These are phyloP conservation scores for Aphelinus certus DNA, from an alignment of 1,140 invertebrate species.

Conservation along the genomic window DNA sequence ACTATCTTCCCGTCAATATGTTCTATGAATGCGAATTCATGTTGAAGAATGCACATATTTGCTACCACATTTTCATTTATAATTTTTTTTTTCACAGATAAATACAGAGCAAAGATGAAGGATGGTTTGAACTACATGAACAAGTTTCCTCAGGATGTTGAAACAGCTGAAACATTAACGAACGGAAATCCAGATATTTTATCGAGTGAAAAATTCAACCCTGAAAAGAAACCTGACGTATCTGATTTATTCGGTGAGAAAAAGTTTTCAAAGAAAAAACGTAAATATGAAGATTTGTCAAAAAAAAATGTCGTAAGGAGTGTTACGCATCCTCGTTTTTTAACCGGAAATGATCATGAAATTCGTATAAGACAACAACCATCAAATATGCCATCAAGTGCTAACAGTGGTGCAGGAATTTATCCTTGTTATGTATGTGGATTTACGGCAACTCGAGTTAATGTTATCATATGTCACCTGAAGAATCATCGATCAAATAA, in stretches of 20 bases:
- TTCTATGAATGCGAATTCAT: no score
- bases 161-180: constrained; percentile 74
- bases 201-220: constrained; percentile 70
- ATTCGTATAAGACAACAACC: constrained; percentile 65
- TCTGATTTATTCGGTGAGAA: constrained; percentile 60
- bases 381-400: constrained; percentile 49
- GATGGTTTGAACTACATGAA: constrained; percentile 70
- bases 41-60: no score
- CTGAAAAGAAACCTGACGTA: constrained; percentile 68
- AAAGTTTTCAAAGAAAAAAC: constrained; percentile 59
- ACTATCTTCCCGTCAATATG: no score
- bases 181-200: constrained; percentile 75
- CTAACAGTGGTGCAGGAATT: constrained; percentile 52
- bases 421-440: constrained; percentile 74
- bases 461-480: constrained; percentile 76
- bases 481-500: constrained; percentile 68
- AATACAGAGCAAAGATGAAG: constrained; percentile 69
- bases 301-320: constrained; percentile 47
- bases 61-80: no score
- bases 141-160: constrained; percentile 79
- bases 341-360: constrained; percentile 71
- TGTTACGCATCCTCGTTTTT: constrained; percentile 67
- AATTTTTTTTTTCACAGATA: constrained; percentile 60
- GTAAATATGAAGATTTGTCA: constrained; percentile 49
- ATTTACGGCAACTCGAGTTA: constrained; percentile 73